A percentile compares a stretch with the other conserved stretches of the same genome.
Evolutionary conservation across 2,888 invertebrate genomes (phyloP).

Genomic region (Ectobius pallidus): DNA sequence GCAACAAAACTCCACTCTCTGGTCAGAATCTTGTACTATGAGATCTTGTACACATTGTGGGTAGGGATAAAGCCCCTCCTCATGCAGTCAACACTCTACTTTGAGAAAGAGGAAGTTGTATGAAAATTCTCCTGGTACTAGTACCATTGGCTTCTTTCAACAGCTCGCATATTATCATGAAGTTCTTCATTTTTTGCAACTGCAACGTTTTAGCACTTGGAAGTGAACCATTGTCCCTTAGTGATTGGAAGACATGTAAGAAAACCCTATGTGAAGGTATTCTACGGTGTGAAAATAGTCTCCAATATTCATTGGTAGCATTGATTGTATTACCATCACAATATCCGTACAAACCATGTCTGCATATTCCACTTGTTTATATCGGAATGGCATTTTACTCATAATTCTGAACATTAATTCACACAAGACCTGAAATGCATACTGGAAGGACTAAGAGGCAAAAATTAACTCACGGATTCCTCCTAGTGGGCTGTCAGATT

Average conservation of each 20-base stretch:
- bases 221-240: background rate
- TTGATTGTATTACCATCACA: background rate
- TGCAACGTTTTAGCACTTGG: background rate
- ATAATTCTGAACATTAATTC: no score
- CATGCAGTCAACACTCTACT: background rate
- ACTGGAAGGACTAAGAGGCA: no score
- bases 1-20: background rate
- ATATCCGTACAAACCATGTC: no score
- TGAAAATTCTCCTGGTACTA: background rate
- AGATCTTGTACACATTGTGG: background rate
- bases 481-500: no score
- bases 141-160: background rate
- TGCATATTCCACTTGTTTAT: background rate
- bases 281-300: background rate
- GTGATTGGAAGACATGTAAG: background rate
- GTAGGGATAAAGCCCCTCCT: background rate
- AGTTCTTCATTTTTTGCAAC: background rate
- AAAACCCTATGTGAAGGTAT: background rate
- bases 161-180: background rate
- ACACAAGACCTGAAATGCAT: no score
- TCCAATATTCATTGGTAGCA: background rate
- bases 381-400: no score
- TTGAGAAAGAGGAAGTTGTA: background rate
- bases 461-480: no score
- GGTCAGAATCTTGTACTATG: background rate